Evolutionary conservation across 2,113 vertebrate genomes (phyloP), one percentile per base, ranked within the genome.

Genomic region (Tringa solitaria): DNA sequence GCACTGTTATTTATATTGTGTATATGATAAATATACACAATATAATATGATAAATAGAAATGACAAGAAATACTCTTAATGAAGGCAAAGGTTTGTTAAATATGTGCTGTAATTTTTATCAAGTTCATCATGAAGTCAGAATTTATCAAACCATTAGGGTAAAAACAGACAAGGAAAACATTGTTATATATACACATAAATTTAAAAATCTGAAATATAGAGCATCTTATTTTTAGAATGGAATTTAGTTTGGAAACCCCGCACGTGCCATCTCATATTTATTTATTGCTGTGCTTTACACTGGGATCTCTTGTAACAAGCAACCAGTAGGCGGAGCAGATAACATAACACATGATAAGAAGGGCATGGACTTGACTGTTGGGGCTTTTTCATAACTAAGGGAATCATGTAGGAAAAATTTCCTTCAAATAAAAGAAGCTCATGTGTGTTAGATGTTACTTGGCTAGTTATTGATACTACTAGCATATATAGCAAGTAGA

Each of bases 321-420:
- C 88, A 88, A 91, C 85, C 82, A 96, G 95, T 93, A 98, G 97
- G 89, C 96, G 81, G 93, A 97, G 96, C 74, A 97, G 94, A 97
- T 73, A 96, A 97, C 91, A 88, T 89, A 94, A 84, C 87, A 95
- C 28, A 8, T 84, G 76, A 27, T 84, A 96, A 95, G 88, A 96
- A 91, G 79, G 76, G 64, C 85, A 93, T 33, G 56, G 57, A 70
- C 87, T 92, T 33, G 26, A 43, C 70, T 75, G 73, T 84, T 93
- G 88, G 57, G 16, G 59, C 82, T 96, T 93, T 86, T 84, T 61
- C 56, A 70, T 86, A 95, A 97, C 87, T 95, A 97, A 61, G 17
- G 84, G 64, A 94, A 95, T 96, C 67, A 90, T 84, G 79, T 51
- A 94, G 93, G 88, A 95, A 90, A 97, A 86, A 97, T 91, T 96